Conservation (phyloP, 2,797 vertebrate species). For the Rhadinocentrus ornatus region DNA sequence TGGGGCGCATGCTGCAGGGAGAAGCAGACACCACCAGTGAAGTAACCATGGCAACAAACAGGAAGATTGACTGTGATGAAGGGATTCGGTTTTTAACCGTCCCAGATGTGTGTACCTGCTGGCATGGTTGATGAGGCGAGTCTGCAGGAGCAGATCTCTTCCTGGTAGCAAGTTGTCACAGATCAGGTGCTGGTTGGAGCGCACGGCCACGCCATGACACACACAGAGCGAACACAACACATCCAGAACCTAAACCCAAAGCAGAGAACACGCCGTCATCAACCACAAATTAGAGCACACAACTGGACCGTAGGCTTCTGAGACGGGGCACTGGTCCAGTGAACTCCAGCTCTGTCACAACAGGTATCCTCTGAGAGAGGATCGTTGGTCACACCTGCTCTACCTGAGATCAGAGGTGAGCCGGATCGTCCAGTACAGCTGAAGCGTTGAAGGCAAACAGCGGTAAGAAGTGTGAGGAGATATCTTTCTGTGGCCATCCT, state of each 20-base stretch:
- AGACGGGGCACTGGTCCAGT: no score
- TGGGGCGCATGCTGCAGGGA: constrained; percentile 89
- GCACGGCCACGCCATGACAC: constrained; percentile 94
- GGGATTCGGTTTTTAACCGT: neutral
- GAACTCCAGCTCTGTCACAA: no score
- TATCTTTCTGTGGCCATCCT: no score
- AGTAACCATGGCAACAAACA: neutral
- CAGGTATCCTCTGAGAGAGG: no score
- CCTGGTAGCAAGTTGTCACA: constrained; percentile 97
- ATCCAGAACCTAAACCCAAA: constrained; percentile 87
- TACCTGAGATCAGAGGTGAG: no score
- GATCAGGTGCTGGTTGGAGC: constrained; percentile 95
- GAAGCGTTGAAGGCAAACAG: no score
- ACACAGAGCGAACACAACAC: constrained; percentile 96
- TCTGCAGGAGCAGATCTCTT: constrained; percentile 92
- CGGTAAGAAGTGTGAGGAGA: no score
- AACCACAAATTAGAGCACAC: neutral
- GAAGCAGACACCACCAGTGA: constrained; percentile 1
- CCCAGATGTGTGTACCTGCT: constrained; percentile 84
- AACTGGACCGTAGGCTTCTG: no score
- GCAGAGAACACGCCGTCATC: neutral
- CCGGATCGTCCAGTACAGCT: no score
- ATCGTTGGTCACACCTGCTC: no score
- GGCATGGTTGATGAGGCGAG: constrained; percentile 92
- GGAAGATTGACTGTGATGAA: no score